Conservation (phyloP, 2,888 invertebrate genomes). For the Arrhopalites spinosus region DNA sequence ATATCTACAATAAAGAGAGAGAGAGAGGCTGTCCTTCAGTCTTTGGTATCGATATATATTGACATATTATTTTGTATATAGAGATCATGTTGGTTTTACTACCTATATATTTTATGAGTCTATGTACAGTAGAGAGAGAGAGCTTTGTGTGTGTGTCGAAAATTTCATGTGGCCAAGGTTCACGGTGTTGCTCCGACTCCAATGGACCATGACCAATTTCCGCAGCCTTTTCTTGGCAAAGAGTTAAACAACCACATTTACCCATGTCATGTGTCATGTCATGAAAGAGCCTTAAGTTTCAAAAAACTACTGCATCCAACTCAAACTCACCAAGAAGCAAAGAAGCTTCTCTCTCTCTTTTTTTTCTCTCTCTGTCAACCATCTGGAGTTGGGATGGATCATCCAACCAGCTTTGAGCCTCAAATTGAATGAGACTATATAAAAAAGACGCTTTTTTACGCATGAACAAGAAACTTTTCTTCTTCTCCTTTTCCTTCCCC, state of each 20-base stretch:
- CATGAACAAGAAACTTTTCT: slow-evolving; percentile 2
- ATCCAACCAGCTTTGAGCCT: neutral
- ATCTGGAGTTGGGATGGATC: slow-evolving; percentile 16
- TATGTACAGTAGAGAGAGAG: too few species aligned
- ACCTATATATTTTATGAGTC: too few species aligned
- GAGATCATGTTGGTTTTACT: too few species aligned
- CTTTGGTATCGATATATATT: too few species aligned
- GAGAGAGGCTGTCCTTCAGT: neutral
- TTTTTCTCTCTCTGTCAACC: slow-evolving; percentile 1
- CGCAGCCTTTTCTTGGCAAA: slow-evolving; percentile 14
- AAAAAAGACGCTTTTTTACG: slow-evolving; percentile 6
- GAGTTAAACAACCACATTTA: slow-evolving; percentile 24
- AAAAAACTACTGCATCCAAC: neutral
- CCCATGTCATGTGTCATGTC: slow-evolving; percentile 29
- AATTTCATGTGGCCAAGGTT: too few species aligned
- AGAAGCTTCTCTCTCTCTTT: neutral
- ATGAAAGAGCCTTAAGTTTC: slow-evolving; percentile 24
- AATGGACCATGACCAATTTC: slow-evolving; percentile 29
- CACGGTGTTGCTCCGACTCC: slow-evolving; percentile 2
- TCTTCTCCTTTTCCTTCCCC: neutral
- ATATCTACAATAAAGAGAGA: slow-evolving; percentile 7
- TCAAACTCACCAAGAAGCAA: neutral
- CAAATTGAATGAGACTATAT: slow-evolving; percentile 20
- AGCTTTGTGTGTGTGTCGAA: too few species aligned
- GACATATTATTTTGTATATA: too few species aligned